A percentile compares a stretch with the other conserved stretches of the same genome.
phyloP scores from a whole-genome alignment of 1,140 invertebrate genomes.

The Sinella curviseta region DNA sequence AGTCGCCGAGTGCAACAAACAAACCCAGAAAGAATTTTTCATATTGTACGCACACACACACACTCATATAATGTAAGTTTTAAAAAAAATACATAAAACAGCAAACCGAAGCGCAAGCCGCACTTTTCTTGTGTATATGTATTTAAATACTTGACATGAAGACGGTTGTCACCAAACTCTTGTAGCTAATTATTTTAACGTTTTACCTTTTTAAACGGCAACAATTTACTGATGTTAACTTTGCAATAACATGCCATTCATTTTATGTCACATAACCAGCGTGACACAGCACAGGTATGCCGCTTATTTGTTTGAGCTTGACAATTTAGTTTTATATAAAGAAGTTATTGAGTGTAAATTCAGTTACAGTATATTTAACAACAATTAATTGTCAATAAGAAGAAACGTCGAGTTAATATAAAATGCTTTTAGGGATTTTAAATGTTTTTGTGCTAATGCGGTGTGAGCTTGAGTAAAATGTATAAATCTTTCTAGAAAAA shows the following conservation, averaged over 20 bases:
- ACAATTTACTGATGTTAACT: neutral
- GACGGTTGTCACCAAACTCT: conserved; percentile 10
- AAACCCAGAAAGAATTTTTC: neutral
- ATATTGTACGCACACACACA: neutral
- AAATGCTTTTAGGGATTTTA: neutral
- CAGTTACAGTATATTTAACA: too few relatives aligned
- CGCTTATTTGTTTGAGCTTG: too few relatives aligned
- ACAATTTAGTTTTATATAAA: neutral
- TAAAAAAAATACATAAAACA: too few relatives aligned
- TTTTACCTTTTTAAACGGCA: neutral
- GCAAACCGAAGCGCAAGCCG: too few relatives aligned
- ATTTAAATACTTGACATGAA: neutral
- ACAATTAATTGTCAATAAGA: conserved; percentile 18
- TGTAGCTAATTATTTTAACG: conserved; percentile 19
- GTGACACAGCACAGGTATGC: too few relatives aligned
- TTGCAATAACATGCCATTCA: conserved; percentile 8
- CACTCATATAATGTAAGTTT: neutral
- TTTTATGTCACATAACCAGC: too few relatives aligned
- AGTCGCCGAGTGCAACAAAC: neutral
- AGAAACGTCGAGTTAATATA: too few relatives aligned
- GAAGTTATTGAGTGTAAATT: too few relatives aligned
- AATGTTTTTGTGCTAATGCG: neutral
- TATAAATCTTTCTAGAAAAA: neutral
- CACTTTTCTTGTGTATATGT: too few relatives aligned
- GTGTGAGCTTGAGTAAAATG: neutral